Base-by-base conservation (phyloP, 1,140 invertebrate species). In the Colletes gigas region DNA sequence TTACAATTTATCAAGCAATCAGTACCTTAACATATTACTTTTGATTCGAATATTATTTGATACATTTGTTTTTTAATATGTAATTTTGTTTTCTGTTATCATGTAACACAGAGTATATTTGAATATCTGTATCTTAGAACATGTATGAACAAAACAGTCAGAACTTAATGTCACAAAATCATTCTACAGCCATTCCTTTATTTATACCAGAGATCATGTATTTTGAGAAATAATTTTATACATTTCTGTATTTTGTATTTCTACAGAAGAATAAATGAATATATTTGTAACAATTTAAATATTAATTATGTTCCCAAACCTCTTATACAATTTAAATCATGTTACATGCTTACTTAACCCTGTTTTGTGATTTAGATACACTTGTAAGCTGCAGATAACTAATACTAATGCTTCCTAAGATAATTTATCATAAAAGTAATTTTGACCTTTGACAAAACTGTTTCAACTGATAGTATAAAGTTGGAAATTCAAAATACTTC, bases 1-100 rank as follows among this genome's bases (percentile, higher is more conserved):
- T 94, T 19, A 96, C 93, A 14, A 52, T 88, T 9, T 96, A 94
- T 76, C 94, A 96, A 95, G 91, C 93, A 3, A 9, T 94, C 10
- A 87, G 90, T 55, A 91, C 92, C 9, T 19, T 93, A 5, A 17
- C 92, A 4, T 80, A 92, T 75, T 94, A 93, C 12, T 83, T 4
- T 0, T 87, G 85, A 83, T 59, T 57, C 1, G 19, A 52, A 15
- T 62, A 57, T 63, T 41, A 41, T 60, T 19, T 44, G n/a, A 30
- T 7, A 44, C 41, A 39, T 54, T 30, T 19, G 15, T 39, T 52
- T 52, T 7, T 52, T 30, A 68, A 14, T n/a, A n/a, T 57, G 15
- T 3, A 5, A 8, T 6, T 17, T 3, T 59, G 5, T 15, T 14
- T n/a, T n/a, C 4, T 7, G 9, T 21, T 9, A 21, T 5, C 9